These are phyloP conservation scores for Lagodon rhomboides DNA, from an alignment of 2,797 vertebrate genomes.

Conservation along the genomic window DNA sequence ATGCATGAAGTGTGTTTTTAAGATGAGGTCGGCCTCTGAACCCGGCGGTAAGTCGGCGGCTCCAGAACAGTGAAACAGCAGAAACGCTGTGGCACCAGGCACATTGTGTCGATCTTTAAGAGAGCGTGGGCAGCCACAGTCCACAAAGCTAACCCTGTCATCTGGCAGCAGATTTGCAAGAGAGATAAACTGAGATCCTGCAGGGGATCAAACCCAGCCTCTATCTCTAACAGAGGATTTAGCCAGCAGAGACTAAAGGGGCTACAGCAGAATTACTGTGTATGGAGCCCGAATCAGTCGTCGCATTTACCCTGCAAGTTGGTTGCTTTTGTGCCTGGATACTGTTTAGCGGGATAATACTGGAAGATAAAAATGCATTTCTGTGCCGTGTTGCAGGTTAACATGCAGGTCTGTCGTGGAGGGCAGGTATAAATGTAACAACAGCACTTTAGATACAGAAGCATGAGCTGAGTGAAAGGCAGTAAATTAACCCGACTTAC, in stretches of 20 bases:
- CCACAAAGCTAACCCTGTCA: conserved; percentile 82
- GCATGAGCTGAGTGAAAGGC: background rate
- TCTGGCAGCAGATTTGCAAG: conserved; percentile 87
- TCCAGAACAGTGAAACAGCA: conserved; percentile 40
- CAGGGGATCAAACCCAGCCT: conserved; percentile 82
- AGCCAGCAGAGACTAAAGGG: conserved; percentile 82
- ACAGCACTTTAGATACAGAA: conserved; percentile 10
- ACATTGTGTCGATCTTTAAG: conserved; percentile 67
- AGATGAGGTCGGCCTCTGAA: background rate
- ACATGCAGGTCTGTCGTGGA: conserved; percentile 22
- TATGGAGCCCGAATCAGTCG: conserved; percentile 76
- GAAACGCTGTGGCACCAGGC: conserved; percentile 61
- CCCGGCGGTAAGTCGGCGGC: conserved; percentile 2
- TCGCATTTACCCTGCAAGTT: conserved; percentile 76
- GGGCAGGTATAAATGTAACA: conserved; percentile 32
- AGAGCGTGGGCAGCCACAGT: conserved; percentile 79
- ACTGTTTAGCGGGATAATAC: conserved; percentile 69
- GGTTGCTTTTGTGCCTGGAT: conserved; percentile 70
- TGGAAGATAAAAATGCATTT: conserved; percentile 68
- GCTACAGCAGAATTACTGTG: conserved; percentile 80
- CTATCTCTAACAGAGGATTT: conserved; percentile 85
- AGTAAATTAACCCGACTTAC: conserved; percentile 19
- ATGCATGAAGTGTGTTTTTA: background rate
- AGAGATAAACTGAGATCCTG: conserved; percentile 86
- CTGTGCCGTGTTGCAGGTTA: conserved; percentile 58